These are phyloP conservation scores for Lordiphosa mommai DNA, from an alignment of 1,140 invertebrate species.

Conservation along the genomic window DNA sequence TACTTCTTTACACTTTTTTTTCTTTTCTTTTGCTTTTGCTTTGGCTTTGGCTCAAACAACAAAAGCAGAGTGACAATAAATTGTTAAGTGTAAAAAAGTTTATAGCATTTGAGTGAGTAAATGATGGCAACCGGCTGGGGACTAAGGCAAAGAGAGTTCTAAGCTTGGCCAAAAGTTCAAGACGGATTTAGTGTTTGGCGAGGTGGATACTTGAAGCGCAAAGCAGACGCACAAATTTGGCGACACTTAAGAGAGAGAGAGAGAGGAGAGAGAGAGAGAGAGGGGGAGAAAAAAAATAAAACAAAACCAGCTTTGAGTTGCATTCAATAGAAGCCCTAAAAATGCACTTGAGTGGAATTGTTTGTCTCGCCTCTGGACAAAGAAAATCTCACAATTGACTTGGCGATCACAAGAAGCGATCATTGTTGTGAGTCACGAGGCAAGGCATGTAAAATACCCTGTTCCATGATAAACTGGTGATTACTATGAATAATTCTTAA, in stretches of 20 bases:
- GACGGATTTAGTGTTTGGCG: constrained; percentile 39
- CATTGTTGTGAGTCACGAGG: too few species aligned
- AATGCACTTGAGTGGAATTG: constrained; percentile 38
- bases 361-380: neutral
- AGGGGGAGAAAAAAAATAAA: too few species aligned
- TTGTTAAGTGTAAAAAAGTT: constrained; percentile 74
- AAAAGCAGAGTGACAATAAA: constrained; percentile 66
- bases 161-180: constrained; percentile 21
- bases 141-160: neutral
- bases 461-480: too few species aligned
- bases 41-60: neutral
- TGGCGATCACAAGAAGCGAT: too few species aligned
- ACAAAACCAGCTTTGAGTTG: constrained; percentile 31
- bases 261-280: too few species aligned
- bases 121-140: constrained; percentile 40
- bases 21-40: neutral
- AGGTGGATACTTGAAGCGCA: constrained; percentile 1
- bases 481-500: too few species aligned
- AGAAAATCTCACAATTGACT: neutral
- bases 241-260: too few species aligned
- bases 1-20: constrained; percentile 47
- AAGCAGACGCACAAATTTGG: constrained; percentile 6
- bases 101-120: constrained; percentile 68
- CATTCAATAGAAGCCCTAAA: constrained; percentile 39
- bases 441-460: too few species aligned